Evolutionary conservation across 2,797 vertebrate genomes (phyloP), one percentile per base, ranked within the genome.

Genomic region (Liparis tanakae): DNA sequence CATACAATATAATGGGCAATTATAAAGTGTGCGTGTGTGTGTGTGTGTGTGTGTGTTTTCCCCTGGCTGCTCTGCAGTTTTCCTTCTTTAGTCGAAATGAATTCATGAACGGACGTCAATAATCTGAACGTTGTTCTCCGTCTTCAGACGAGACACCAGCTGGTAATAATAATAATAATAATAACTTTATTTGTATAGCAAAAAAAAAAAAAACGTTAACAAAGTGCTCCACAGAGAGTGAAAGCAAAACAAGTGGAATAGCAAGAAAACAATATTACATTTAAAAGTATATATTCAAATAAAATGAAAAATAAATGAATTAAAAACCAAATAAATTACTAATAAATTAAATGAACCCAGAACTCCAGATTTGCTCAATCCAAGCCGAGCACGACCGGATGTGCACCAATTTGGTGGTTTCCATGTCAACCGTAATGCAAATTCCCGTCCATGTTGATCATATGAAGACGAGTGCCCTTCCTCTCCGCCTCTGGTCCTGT

Each of bases 351-450:
- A n/a, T n/a, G n/a, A n/a, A 55, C 34, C 64, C 60, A 36, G 34
- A 63, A 44, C 65, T 41, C 13, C 37, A 57, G 70, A 60, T 82
- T 74, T 67, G 72, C 33, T 61, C 37, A 4, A 55, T 67, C 66
- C 39, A 15, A 65, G 74, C 67, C 6, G 1, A 33, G 51, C 25
- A 20, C 14, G 48, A 59, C 69, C 66, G 68, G 58, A 75, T 68
- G 53, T 59, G 66, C 57, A 59, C 74, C 71, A 78, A 74, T 81
- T 81, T 81, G 67, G 67, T 1, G 34, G 81, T 88, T 85, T 83
- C 85, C 78, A 70, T 81, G 63, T 78, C 69, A 73, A 83, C 80
- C 0, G 18, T 30, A 71, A 39, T 44, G 30, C n/a, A 41, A 63
- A 60, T 55, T 39, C 39, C 17, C 43, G 20, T 20, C 64, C 30